Percentiles rank a stretch among this genome's conserved stretches.
Evolutionary conservation across 2,888 invertebrate genomes (phyloP).

Genomic region (Cheilosia vernalis): DNA sequence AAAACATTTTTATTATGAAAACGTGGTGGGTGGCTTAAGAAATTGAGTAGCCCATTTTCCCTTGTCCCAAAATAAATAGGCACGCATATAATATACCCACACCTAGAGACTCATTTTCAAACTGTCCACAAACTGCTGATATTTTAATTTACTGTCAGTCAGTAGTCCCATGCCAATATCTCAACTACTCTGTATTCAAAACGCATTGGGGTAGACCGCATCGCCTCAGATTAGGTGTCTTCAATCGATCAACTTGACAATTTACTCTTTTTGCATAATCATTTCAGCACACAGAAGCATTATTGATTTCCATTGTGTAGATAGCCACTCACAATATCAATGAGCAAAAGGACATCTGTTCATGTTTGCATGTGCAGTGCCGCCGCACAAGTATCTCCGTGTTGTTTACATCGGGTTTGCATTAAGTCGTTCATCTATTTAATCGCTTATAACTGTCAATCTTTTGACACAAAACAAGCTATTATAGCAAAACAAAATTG

Average conservation of each 20-base stretch:
- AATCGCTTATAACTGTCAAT: conserved; percentile 54
- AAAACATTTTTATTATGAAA: too few species aligned
- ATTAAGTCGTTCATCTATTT: conserved; percentile 36
- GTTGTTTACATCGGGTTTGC: background rate
- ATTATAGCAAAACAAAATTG: conserved; percentile 41
- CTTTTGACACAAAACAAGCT: conserved; percentile 35
- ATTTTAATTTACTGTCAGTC: background rate
- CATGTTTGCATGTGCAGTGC: background rate
- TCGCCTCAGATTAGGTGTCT: conserved; percentile 35
- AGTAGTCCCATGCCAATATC: background rate
- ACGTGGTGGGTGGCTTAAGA: too few species aligned
- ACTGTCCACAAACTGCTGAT: too few species aligned
- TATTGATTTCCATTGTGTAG: conserved; percentile 43
- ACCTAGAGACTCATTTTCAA: too few species aligned
- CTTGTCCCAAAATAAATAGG: too few species aligned
- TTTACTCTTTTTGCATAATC: conserved; percentile 60
- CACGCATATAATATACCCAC: too few species aligned
- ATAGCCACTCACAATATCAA: conserved; percentile 20
- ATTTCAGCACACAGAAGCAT: conserved; percentile 27
- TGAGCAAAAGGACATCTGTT: conserved; percentile 37
- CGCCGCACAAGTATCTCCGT: conserved; percentile 3
- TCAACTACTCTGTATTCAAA: conserved; percentile 32
- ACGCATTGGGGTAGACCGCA: background rate
- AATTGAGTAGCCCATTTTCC: too few species aligned
- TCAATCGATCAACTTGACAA: conserved; percentile 62